Conservation (phyloP, 2,113 vertebrate species). For the Otus sunia region DNA sequence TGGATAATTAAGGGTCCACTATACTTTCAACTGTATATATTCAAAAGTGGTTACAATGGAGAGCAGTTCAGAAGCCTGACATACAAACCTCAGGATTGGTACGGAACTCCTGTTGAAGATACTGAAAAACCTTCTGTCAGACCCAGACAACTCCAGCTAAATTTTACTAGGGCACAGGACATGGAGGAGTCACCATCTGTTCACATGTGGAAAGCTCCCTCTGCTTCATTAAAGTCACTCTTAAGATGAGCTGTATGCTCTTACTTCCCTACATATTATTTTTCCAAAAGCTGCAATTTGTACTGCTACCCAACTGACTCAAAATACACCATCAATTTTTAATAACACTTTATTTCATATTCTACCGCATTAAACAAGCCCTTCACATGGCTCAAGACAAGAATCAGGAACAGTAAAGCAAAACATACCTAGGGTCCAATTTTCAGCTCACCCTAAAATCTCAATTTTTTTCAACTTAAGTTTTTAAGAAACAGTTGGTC, state of each 20-base stretch:
- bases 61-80: not conserved
- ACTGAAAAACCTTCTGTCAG: not conserved
- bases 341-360: not conserved
- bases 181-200: not conserved
- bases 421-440: not conserved
- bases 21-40: not conserved
- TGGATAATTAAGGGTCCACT: not conserved
- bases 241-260: not conserved
- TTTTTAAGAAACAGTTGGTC: not conserved
- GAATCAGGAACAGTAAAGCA: not conserved
- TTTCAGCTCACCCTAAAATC: not conserved
- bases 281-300: not conserved
- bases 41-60: not conserved
- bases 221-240: not conserved
- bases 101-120: not conserved
- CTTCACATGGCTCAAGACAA: not conserved
- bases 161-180: not conserved
- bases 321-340: not conserved
- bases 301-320: not conserved
- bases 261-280: not conserved
- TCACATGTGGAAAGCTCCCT: not conserved
- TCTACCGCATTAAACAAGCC: not conserved
- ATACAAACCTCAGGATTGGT: not conserved
- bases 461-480: rapidly evolving
- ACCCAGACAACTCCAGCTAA: not conserved